A percentile compares a stretch with the other conserved stretches of the same genome.
Conservation (phyloP, 2,888 invertebrate species). For the Tachystola acroxantha region DNA sequence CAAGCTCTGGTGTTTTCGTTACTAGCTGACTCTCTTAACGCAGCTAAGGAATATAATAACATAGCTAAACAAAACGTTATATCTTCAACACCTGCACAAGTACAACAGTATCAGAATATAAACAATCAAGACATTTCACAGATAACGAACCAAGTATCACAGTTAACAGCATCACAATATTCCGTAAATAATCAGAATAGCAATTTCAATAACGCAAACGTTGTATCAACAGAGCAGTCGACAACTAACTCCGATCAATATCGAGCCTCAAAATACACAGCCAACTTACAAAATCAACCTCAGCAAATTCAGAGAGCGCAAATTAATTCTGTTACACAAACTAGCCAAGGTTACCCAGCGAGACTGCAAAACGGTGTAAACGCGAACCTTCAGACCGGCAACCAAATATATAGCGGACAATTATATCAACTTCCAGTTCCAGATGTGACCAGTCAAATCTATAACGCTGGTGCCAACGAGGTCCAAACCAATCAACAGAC, state of each 20-base stretch:
- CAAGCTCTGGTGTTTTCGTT: slow-evolving; percentile 69
- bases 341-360: slow-evolving; percentile 13
- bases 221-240: slow-evolving; percentile 22
- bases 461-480: slow-evolving; percentile 42
- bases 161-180: slow-evolving; percentile 60
- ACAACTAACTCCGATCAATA: slow-evolving; percentile 23
- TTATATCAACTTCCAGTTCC: slow-evolving; percentile 63
- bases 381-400: slow-evolving; percentile 21
- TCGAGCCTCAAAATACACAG: slow-evolving; percentile 23
- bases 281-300: slow-evolving; percentile 20
- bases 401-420: slow-evolving; percentile 62
- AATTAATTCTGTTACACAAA: slow-evolving; percentile 25
- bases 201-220: slow-evolving; percentile 24
- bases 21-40: slow-evolving; percentile 64
- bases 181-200: slow-evolving; percentile 29
- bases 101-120: slow-evolving; percentile 36
- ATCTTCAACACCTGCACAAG: slow-evolving; percentile 31
- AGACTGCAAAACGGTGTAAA: slow-evolving; percentile 26
- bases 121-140: slow-evolving; percentile 48
- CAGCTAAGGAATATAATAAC: slow-evolving; percentile 60
- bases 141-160: slow-evolving; percentile 53
- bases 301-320: slow-evolving; percentile 28
- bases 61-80: slow-evolving; percentile 47
- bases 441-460: slow-evolving; percentile 56
- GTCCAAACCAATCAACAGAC: slow-evolving; percentile 24